phyloP scores from a whole-genome alignment of 2,797 vertebrate species.

The Prionace glauca region DNA sequence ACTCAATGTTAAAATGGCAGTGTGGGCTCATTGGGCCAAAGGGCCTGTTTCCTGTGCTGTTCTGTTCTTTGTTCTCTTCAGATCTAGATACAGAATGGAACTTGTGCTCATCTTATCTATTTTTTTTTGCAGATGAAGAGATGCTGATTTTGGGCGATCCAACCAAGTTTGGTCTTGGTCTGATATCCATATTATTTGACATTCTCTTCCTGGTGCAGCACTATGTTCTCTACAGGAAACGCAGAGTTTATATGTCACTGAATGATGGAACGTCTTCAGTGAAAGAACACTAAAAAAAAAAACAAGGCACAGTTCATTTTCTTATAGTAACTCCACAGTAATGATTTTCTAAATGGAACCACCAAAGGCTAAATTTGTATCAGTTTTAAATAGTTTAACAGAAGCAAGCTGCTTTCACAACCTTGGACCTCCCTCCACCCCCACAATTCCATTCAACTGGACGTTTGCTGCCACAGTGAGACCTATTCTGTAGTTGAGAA shows the following conservation, averaged over 20 bases:
- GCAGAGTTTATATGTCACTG: neutral
- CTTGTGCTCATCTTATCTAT: neutral
- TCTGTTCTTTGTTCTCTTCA: no score
- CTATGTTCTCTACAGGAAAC: constrained; percentile 72
- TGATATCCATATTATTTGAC: constrained; percentile 84
- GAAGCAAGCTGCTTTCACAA: neutral
- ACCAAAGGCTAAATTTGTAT: neutral
- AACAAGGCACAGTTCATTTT: neutral
- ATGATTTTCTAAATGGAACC: neutral
- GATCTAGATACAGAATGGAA: no score
- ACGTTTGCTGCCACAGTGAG: neutral
- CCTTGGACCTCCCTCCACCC: neutral
- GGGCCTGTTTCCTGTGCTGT: no score
- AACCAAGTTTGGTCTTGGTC: constrained; percentile 85
- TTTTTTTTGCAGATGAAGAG: constrained; percentile 73
- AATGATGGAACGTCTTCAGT: neutral
- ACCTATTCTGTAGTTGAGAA: no score
- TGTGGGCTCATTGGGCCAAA: no score
- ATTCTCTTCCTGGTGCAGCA: constrained; percentile 85
- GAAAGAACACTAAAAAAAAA: neutral
- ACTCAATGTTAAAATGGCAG: no score
- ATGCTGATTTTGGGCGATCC: constrained; percentile 85
- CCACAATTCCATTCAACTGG: neutral
- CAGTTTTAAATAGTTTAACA: neutral
- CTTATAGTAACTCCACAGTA: neutral